Evolutionary conservation across 2,797 vertebrate species (phyloP).

Genomic region (Chromis chromis): DNA sequence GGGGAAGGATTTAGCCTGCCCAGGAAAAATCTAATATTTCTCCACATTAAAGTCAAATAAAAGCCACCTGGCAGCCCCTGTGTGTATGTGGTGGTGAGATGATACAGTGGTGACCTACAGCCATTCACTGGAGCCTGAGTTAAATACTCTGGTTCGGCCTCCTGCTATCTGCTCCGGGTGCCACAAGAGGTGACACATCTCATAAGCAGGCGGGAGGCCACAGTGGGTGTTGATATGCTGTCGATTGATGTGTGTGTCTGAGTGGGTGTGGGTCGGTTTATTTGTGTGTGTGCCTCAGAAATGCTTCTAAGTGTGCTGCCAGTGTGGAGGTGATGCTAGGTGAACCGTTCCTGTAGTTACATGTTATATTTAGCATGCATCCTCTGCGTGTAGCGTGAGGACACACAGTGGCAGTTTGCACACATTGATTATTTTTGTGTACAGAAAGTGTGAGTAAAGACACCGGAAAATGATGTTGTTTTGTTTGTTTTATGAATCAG

Average conservation of each 20-base stretch:
- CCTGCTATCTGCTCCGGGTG: slow-evolving; percentile 68
- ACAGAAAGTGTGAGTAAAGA: background rate
- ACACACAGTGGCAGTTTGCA: background rate
- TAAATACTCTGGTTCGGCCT: slow-evolving; percentile 69
- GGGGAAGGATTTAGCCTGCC: slow-evolving; percentile 78
- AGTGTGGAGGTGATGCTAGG: slow-evolving; percentile 21
- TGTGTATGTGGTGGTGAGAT: slow-evolving; percentile 52
- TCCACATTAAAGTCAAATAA: slow-evolving; percentile 81
- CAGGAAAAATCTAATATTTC: slow-evolving; percentile 81
- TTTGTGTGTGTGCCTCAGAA: background rate
- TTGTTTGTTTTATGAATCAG: slow-evolving; percentile 17
- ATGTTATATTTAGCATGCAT: slow-evolving; percentile 27
- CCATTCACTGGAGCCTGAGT: slow-evolving; percentile 62
- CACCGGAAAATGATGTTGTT: background rate
- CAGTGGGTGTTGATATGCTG: slow-evolving; percentile 51
- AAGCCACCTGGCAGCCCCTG: slow-evolving; percentile 70
- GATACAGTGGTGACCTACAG: slow-evolving; percentile 75
- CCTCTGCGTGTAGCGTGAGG: background rate
- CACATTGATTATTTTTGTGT: background rate
- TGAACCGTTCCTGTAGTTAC: slow-evolving; percentile 23
- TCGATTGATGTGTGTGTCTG: slow-evolving; percentile 39
- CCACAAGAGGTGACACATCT: slow-evolving; percentile 65
- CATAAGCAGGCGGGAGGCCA: slow-evolving; percentile 59
- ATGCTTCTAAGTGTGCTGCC: slow-evolving; percentile 19
- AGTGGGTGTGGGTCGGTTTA: background rate